These are phyloP conservation scores for Ladona fulva DNA, from an alignment of 1,140 invertebrate genomes.

Conservation along the genomic window DNA sequence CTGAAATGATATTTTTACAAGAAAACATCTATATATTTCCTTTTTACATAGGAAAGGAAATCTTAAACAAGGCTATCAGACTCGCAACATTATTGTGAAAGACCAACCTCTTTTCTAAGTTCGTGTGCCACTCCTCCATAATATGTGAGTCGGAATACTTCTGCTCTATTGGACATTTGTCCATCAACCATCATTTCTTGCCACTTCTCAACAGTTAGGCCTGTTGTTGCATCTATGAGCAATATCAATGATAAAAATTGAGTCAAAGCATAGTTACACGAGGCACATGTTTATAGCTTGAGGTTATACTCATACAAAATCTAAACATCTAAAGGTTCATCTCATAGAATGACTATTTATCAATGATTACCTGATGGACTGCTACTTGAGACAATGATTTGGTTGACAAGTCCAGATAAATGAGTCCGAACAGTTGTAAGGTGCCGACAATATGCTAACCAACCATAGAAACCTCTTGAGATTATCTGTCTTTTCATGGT, in stretches of 20 bases:
- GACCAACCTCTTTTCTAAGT: slow-evolving; percentile 56
- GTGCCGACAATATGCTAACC: slow-evolving; percentile 88
- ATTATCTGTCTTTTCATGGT: slow-evolving; percentile 92
- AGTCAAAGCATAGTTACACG: too few relatives aligned
- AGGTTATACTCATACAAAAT: too few relatives aligned
- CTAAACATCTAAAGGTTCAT: too few relatives aligned
- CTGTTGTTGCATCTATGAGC: slow-evolving; percentile 41
- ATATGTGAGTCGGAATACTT: slow-evolving; percentile 76
- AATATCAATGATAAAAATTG: too few relatives aligned
- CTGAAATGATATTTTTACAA: too few relatives aligned
- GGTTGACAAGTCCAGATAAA: slow-evolving; percentile 75
- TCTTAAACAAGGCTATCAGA: too few relatives aligned
- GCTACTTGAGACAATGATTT: slow-evolving; percentile 28
- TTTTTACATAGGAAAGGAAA: too few relatives aligned
- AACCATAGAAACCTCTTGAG: slow-evolving; percentile 91
- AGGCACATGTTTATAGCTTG: too few relatives aligned
- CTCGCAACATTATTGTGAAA: neutral
- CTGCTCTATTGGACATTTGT: slow-evolving; percentile 48
- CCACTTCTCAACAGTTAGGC: slow-evolving; percentile 51
- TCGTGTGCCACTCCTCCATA: slow-evolving; percentile 74
- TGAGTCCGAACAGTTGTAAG: slow-evolving; percentile 85
- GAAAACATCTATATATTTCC: too few relatives aligned
- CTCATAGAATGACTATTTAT: too few relatives aligned
- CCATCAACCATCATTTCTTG: slow-evolving; percentile 32
- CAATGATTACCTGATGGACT: slow-evolving; percentile 23